phyloP scores from a whole-genome alignment of 2,888 invertebrate genomes.

The Ornithoptera priamus region DNA sequence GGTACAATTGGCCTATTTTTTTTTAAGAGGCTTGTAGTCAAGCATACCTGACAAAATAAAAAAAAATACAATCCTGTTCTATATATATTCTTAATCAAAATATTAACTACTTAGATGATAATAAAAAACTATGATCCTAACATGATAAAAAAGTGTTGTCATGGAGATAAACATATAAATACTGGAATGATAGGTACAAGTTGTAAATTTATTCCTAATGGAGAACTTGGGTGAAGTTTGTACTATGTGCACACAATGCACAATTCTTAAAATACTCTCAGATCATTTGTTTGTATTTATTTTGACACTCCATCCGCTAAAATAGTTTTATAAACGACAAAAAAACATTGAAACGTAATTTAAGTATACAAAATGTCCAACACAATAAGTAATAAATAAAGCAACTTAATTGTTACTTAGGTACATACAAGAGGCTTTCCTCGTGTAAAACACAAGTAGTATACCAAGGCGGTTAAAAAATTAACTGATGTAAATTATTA shows the following conservation, averaged over 20 bases:
- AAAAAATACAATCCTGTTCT: too few species aligned
- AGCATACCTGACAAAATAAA: too few species aligned
- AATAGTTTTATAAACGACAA: background rate
- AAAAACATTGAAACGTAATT: background rate
- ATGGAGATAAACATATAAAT: background rate
- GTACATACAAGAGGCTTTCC: background rate
- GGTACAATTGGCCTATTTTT: too few species aligned
- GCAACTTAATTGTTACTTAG: background rate
- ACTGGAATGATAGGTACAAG: background rate
- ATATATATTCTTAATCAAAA: too few species aligned
- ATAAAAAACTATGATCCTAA: too few species aligned
- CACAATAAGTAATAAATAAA: background rate
- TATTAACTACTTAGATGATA: too few species aligned
- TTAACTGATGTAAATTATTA: background rate
- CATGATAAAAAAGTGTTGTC: too few species aligned
- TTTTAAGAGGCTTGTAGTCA: too few species aligned
- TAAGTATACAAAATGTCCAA: background rate
- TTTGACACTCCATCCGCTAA: background rate
- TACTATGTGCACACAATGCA: too few species aligned
- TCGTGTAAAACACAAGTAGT: background rate
- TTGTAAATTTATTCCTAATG: background rate
- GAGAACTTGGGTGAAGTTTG: too few species aligned
- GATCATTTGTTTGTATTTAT: background rate
- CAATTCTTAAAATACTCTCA: background rate
- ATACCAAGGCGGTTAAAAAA: background rate